phyloP scores from a whole-genome alignment of 2,888 invertebrate genomes.

The Meteorus colon region DNA sequence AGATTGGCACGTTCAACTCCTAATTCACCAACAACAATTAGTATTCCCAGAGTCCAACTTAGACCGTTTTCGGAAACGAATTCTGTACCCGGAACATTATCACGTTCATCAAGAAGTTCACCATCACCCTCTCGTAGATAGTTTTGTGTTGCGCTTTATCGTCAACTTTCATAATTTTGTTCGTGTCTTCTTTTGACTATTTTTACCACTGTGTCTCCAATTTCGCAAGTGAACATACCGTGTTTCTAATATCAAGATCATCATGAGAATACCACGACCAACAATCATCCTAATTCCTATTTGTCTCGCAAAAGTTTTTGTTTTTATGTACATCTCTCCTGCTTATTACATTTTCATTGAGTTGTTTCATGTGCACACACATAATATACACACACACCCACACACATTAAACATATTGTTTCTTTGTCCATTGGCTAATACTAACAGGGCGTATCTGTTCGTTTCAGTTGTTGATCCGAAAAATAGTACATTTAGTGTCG shows the following conservation, averaged over 20 bases:
- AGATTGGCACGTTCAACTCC: slow-evolving; percentile 67
- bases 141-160: slow-evolving; percentile 39
- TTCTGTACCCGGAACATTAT: slow-evolving; percentile 62
- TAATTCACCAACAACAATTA: slow-evolving; percentile 65
- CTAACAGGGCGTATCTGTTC: too few species aligned
- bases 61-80: slow-evolving; percentile 64
- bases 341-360: too few species aligned
- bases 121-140: slow-evolving; percentile 63
- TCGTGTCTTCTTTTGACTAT: neutral
- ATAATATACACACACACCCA: neutral
- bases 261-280: neutral
- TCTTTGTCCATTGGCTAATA: neutral
- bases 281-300: too few species aligned
- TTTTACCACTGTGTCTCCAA: slow-evolving; percentile 7
- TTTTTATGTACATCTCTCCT: too few species aligned
- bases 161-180: neutral
- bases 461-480: too few species aligned
- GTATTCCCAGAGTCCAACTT: slow-evolving; percentile 68
- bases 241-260: neutral
- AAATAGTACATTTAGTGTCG: too few species aligned
- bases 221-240: neutral
- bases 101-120: slow-evolving; percentile 59
- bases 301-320: too few species aligned
- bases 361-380: neutral
- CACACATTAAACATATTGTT: neutral